phyloP scores from a whole-genome alignment of 1,140 invertebrate species.

The Aphelenchoides avenae region DNA sequence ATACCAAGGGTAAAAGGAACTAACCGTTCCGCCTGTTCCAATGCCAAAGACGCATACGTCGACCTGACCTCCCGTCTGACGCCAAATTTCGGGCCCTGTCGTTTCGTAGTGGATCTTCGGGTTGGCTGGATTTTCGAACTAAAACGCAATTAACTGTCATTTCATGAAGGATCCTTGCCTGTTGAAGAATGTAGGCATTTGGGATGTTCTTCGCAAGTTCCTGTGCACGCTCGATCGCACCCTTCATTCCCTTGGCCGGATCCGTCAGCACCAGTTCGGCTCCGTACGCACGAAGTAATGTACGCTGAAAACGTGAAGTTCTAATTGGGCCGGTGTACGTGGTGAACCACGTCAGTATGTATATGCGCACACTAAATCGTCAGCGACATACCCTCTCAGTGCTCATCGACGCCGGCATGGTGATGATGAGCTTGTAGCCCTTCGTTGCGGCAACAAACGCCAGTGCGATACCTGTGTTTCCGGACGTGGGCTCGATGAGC shows the following conservation, averaged over 20 bases:
- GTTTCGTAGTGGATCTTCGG: slow-evolving; percentile 54
- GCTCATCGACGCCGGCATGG: slow-evolving; percentile 61
- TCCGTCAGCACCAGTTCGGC: slow-evolving; percentile 54
- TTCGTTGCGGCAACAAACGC: slow-evolving; percentile 35
- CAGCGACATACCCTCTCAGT: slow-evolving; percentile 28
- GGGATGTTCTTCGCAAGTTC: slow-evolving; percentile 48
- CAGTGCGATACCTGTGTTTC: slow-evolving; percentile 34
- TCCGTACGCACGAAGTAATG: slow-evolving; percentile 53
- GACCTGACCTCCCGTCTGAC: slow-evolving; percentile 52
- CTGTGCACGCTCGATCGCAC: slow-evolving; percentile 51
- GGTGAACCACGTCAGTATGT: too few species aligned
- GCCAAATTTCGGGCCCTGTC: slow-evolving; percentile 57
- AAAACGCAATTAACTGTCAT: slow-evolving; percentile 29
- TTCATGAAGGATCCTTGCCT: slow-evolving; percentile 30
- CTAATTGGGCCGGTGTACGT: neutral
- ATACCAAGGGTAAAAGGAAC: neutral
- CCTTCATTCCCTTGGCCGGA: slow-evolving; percentile 44
- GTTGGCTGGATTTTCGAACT: slow-evolving; percentile 56
- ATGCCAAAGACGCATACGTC: slow-evolving; percentile 55
- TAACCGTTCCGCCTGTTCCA: slow-evolving; percentile 51
- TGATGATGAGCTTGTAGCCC: slow-evolving; percentile 59
- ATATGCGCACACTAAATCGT: slow-evolving; percentile 18
- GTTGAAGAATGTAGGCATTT: slow-evolving; percentile 47
- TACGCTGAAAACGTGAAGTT: slow-evolving; percentile 41
- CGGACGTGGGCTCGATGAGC: slow-evolving; percentile 52